These are phyloP conservation scores for Petrolisthes cinctipes DNA, from an alignment of 2,888 invertebrate species.

Conservation along the genomic window DNA sequence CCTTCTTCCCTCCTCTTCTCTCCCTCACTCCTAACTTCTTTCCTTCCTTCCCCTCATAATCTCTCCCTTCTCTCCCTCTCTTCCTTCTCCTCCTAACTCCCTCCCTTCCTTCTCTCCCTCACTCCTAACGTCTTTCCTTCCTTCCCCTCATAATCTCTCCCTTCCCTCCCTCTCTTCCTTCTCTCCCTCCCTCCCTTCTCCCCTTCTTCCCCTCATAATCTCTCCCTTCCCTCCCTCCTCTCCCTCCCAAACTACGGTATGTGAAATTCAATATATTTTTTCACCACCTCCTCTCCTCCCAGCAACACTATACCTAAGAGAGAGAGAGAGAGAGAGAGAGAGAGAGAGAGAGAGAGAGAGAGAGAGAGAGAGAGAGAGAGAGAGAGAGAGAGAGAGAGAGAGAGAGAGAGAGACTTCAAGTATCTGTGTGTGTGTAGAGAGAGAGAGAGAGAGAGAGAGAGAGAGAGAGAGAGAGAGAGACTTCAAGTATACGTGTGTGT, in stretches of 20 bases:
- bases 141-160: no score
- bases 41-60: background rate
- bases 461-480: constrained; percentile 2
- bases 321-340: constrained; percentile 27
- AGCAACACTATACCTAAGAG: background rate
- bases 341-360: constrained; percentile 4
- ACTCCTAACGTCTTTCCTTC: background rate
- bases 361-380: constrained; percentile 14
- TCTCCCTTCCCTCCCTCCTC: background rate
- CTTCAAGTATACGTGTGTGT: background rate
- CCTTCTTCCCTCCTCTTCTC: no score
- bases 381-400: background rate
- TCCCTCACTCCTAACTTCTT: background rate
- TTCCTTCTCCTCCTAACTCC: background rate
- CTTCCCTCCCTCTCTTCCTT: no score
- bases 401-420: background rate
- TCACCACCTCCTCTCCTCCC: background rate
- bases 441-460: constrained; percentile 12
- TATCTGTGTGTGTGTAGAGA: background rate
- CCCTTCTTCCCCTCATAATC: background rate
- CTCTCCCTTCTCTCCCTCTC: background rate
- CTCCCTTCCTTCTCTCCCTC: background rate
- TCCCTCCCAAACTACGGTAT: background rate
- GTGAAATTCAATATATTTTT: background rate
- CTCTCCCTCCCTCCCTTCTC: background rate